Evolutionary conservation across 2,113 vertebrate species (phyloP), one percentile per base, ranked within the genome.

Genomic region (Urocolius indicus): DNA sequence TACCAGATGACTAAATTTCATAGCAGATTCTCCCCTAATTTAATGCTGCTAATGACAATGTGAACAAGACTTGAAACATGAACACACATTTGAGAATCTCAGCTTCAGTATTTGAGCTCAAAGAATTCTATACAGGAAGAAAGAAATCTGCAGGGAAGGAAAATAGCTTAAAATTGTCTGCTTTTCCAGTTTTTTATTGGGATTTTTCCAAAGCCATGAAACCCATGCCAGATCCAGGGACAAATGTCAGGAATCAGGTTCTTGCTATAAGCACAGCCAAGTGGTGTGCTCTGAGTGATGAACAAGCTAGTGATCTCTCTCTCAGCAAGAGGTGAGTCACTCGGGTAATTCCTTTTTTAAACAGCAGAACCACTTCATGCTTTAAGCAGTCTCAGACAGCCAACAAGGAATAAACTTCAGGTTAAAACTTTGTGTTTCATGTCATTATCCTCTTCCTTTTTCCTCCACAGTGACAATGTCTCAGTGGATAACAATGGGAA

Each of bases 271-370:
- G 76, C 38, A 26, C 1, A 6, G 58, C 71, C 32, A 72, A 69
- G 36, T 20, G 46, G 32, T 0, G 0, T 72, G 46, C 43, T 72
- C 73, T 84, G 78, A 77, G 0, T 88, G 85, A 74, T n/a, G 52
- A 91, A 55, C 52, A 84, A 72, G 65, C 18, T 65, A 29, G 34
- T 5, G 6, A 6, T 34, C 5, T 52, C 41, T 79, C 36, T 29
- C 59, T 75, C 63, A 52, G 43, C 57, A 78, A 67, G 65, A 78
- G 57, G 16, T 74, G 83, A 74, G 55, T 88, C 68, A 48, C 85
- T 88, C 43, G 59, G 23, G 59, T 88, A 88, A 92, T 87, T 93
- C 48, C 16, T 82, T 5, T 87, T 84, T 89, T 68, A 85, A 91
- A 79, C 27, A 69, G 57, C 58, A 95, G 57, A 87, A 79, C n/a